These are phyloP conservation scores for Lepidochrysops patricia DNA, from an alignment of 2,888 invertebrate species.

Conservation along the genomic window DNA sequence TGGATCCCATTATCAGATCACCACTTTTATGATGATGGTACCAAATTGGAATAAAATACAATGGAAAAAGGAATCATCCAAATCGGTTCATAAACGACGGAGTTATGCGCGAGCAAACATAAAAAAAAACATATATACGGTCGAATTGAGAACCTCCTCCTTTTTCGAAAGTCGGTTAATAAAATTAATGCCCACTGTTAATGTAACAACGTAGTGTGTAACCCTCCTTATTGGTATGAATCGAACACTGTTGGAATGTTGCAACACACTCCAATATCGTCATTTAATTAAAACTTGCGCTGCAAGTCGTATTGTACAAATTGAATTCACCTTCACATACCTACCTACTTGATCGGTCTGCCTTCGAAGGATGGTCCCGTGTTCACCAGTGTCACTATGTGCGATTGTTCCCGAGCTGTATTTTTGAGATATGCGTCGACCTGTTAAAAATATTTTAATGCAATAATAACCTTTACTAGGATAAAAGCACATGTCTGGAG, in stretches of 20 bases:
- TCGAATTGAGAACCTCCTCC: no score
- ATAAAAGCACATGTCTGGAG: no score
- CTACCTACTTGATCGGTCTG: conserved; percentile 68
- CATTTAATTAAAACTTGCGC: conserved; percentile 1
- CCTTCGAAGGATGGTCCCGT: conserved; percentile 73
- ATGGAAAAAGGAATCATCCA: no score
- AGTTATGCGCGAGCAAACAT: no score
- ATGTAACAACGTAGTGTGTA: no score
- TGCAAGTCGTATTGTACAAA: neutral
- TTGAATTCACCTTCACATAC: conserved; percentile 50
- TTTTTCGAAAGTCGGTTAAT: no score
- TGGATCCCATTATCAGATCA: no score
- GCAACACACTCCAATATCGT: neutral
- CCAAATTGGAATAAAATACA: no score
- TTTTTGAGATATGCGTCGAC: conserved; percentile 40
- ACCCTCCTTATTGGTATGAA: neutral
- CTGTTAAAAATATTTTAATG: conserved; percentile 30
- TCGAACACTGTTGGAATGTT: neutral
- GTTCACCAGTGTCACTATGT: conserved; percentile 40
- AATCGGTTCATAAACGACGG: neutral
- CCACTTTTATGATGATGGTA: no score
- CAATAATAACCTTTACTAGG: no score
- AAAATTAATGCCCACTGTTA: no score
- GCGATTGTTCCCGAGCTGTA: conserved; percentile 38
- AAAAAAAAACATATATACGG: no score